Percentiles rank a stretch among this genome's conserved stretches.
Conservation (phyloP, 2,113 vertebrate species). For the Promerops cafer region DNA sequence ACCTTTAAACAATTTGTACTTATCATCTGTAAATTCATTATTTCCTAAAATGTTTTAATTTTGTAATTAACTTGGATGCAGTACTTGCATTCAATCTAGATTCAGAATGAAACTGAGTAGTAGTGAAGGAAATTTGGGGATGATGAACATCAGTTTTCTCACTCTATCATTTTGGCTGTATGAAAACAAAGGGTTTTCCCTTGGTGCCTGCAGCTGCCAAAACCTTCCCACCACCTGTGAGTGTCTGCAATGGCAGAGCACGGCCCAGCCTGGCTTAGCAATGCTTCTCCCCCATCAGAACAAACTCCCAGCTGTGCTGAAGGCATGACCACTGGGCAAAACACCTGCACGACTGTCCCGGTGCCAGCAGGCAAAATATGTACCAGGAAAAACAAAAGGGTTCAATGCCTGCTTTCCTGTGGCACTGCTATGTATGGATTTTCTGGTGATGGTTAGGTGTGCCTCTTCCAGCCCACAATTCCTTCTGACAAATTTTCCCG, state of each 20-base stretch:
- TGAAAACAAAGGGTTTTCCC: not conserved
- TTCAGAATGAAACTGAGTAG: not conserved
- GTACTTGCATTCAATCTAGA: not conserved
- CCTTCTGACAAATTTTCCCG: not conserved
- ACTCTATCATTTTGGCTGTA: not conserved
- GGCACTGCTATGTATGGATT: not conserved
- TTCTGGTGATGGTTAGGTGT: rapidly evolving
- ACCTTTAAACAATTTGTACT: slow-evolving; percentile 5
- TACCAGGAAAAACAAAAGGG: not conserved
- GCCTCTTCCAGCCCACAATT: not conserved
- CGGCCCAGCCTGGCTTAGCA: rapidly evolving
- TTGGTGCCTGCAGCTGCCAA: not conserved
- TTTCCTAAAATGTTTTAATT: slow-evolving; percentile 40
- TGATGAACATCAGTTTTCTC: rapidly evolving
- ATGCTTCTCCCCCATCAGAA: not conserved
- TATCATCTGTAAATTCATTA: slow-evolving; percentile 11
- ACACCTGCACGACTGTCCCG: not conserved
- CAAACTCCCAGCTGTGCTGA: not conserved
- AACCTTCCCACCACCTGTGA: not conserved
- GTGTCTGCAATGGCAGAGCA: not conserved
- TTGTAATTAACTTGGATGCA: not conserved
- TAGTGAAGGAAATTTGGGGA: not conserved
- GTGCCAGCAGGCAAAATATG: not conserved
- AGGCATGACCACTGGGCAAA: rapidly evolving
- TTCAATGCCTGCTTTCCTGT: not conserved